Evolutionary conservation across 2,113 vertebrate genomes (phyloP), one percentile per base, ranked within the genome.

Genomic region (Solenodon paradoxus): DNA sequence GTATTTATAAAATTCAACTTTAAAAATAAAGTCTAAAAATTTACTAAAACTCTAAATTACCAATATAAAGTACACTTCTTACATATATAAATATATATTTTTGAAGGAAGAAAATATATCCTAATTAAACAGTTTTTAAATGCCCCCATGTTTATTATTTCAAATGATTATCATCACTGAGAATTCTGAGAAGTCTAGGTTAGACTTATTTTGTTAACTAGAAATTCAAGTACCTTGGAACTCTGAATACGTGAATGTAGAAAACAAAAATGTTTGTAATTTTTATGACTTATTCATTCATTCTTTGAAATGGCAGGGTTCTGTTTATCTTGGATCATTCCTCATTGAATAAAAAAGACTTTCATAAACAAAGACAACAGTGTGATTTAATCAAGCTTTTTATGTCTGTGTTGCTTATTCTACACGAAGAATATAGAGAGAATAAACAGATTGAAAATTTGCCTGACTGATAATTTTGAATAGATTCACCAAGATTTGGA

Each of bases 21-120:
- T 61, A n/a, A 83, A 95, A 91, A 95, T 55, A 59, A 55, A 51
- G 22, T 72, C 30, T 69, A 51, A 13, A 64, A 87, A 87, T 69
- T 40, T 55, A 42, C 11, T 82, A 22, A 77, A 3, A 83, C 19
- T 71, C 4, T 7, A 92, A 87, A 92, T 77, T 75, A 22, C 3
- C 6, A 59, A 4, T 59, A 75, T 16, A 61, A 87, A 87, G 30
- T 75, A 0, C 0, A 45, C 1, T 32, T 53, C 2, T 87, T 93
- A 45, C 17, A 68, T 77, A n/a, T 40, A 53, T 3, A 9, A 68
- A 72, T 69, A 57, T 89, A 51, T 3, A 38, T 92, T 47, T 93
- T 15, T 79, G 5, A 3, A 85, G 0, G 81, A 88, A 72, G 17
- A 9, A 64, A 79, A 51, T 30, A 19, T 75, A 64, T 35, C 0